Conservation (phyloP, 2,888 invertebrate species). For the Alsophila aescularia region DNA sequence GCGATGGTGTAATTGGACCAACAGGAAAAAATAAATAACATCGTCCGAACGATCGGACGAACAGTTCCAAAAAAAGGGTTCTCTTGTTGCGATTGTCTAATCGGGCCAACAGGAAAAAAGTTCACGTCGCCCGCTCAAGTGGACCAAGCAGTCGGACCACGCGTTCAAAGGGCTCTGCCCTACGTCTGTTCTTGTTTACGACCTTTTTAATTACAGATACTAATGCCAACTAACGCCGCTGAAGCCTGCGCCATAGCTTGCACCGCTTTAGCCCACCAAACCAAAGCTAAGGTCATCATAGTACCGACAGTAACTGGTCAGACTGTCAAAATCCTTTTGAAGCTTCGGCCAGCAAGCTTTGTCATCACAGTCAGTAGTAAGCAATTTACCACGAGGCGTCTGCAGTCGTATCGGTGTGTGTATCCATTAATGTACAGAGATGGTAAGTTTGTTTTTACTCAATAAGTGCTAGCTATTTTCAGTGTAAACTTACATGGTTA, state of each 20-base stretch:
- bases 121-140: too few relatives aligned
- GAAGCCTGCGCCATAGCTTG: conserved; percentile 61
- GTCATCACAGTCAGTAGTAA: conserved; percentile 87
- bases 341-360: conserved; percentile 86
- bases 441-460: conserved; percentile 40
- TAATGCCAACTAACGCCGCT: conserved; percentile 66
- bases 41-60: too few relatives aligned
- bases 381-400: conserved; percentile 80
- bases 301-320: conserved; percentile 85
- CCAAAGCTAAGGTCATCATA: conserved; percentile 80
- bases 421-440: conserved; percentile 84
- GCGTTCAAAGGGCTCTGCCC: too few relatives aligned
- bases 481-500: too few relatives aligned
- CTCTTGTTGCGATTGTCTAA: too few relatives aligned
- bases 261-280: conserved; percentile 53
- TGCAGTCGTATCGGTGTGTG: conserved; percentile 85
- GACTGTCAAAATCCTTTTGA: conserved; percentile 85
- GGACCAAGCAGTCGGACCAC: too few relatives aligned
- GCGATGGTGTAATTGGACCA: too few relatives aligned
- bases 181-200: neutral
- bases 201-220: conserved; percentile 44
- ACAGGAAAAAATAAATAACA: too few relatives aligned
- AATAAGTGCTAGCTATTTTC: too few relatives aligned
- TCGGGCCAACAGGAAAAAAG: too few relatives aligned
- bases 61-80: too few relatives aligned